Conservation (phyloP, 2,888 invertebrate species). For the Fabriciana adippe region DNA sequence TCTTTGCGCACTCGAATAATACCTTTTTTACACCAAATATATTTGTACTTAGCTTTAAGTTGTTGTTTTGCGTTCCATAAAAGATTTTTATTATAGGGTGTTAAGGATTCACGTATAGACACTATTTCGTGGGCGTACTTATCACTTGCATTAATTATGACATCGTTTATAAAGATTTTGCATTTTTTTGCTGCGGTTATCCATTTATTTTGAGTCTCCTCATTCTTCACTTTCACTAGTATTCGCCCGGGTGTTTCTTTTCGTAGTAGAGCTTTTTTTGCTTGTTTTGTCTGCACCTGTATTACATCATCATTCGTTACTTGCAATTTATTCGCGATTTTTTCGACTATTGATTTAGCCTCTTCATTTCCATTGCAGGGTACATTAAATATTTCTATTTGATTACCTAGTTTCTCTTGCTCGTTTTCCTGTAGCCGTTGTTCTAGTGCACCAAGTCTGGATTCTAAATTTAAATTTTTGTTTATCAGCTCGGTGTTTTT, state of each 20-base stretch:
- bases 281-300: neutral
- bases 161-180: conserved; percentile 23
- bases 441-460: conserved; percentile 10
- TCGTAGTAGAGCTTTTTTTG: neutral
- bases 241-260: conserved; percentile 15
- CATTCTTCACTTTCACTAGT: conserved; percentile 18
- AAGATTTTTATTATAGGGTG: conserved; percentile 27
- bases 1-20: conserved; percentile 15
- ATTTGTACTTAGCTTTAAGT: conserved; percentile 2
- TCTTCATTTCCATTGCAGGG: too few relatives aligned
- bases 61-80: conserved; percentile 32
- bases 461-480: conserved; percentile 11
- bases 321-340: conserved; percentile 14
- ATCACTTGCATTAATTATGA: conserved; percentile 8
- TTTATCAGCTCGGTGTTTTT: conserved; percentile 10
- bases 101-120: conserved; percentile 32
- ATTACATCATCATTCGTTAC: conserved; percentile 8
- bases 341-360: neutral
- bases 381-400: neutral
- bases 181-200: conserved; percentile 24
- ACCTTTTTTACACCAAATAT: conserved; percentile 14
- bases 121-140: conserved; percentile 13
- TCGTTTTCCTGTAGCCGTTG: neutral
- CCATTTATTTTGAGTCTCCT: conserved; percentile 25
- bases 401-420: neutral